Evolutionary conservation across 1,140 invertebrate species (phyloP).

Genomic region (Drosophila athabasca): DNA sequence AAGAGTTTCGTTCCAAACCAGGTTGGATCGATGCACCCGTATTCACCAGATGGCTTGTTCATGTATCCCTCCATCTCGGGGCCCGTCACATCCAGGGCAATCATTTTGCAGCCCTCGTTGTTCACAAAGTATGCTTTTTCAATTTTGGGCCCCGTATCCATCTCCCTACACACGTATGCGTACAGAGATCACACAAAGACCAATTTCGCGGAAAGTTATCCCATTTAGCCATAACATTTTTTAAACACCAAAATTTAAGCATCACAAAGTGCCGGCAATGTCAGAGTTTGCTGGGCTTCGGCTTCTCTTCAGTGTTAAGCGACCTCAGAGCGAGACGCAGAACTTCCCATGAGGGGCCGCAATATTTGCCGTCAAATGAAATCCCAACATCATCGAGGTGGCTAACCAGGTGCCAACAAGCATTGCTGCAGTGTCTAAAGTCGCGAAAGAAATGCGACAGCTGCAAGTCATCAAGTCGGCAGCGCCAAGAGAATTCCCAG

Average conservation of each 20-base stretch:
- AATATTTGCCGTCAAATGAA: conserved; percentile 51
- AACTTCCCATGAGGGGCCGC: conserved; percentile 24
- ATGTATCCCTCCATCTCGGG: conserved; percentile 11
- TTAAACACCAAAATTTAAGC: background rate
- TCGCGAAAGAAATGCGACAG: conserved; percentile 54
- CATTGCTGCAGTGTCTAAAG: conserved; percentile 41
- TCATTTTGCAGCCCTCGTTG: conserved; percentile 28
- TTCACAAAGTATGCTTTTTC: conserved; percentile 40
- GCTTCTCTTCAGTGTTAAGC: background rate
- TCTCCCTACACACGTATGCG: conserved; percentile 1
- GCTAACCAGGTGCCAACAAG: conserved; percentile 48
- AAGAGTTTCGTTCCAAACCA: conserved; percentile 24
- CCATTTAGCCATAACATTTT: conserved; percentile 16
- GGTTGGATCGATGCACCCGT: background rate
- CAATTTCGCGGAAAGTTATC: conserved; percentile 23
- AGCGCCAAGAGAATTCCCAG: conserved; percentile 45
- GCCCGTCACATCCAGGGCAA: conserved; percentile 38
- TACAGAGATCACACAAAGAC: conserved; percentile 13
- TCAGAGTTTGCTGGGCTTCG: background rate
- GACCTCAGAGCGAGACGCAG: background rate
- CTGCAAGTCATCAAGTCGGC: conserved; percentile 55
- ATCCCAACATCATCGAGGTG: conserved; percentile 28
- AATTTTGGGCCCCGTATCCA: conserved; percentile 1
- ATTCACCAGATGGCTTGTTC: background rate
- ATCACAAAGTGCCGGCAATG: background rate